These are phyloP conservation scores for Melolontha melolontha DNA, from an alignment of 2,888 invertebrate genomes.

Conservation along the genomic window DNA sequence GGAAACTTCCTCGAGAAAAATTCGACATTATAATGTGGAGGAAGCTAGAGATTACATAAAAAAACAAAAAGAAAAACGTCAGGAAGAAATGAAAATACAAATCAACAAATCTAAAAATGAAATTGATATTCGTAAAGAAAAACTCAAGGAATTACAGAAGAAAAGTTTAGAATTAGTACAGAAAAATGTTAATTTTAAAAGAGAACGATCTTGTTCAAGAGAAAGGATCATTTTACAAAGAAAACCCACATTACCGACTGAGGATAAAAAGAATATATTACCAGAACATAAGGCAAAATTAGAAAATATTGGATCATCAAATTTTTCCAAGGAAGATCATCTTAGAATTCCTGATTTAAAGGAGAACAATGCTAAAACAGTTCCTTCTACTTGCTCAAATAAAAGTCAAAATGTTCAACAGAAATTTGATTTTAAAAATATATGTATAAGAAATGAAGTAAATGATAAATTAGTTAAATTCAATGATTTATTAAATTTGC, in stretches of 20 bases:
- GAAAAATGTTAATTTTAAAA: conserved; percentile 62
- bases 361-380: conserved; percentile 26
- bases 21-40: conserved; percentile 65
- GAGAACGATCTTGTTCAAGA: conserved; percentile 55
- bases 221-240: conserved; percentile 40
- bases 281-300: neutral
- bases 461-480: neutral
- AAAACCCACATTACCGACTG: neutral
- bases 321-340: conserved; percentile 5
- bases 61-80: conserved; percentile 68
- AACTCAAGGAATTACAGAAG: conserved; percentile 65
- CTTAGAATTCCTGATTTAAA: conserved; percentile 36
- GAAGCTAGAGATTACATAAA: conserved; percentile 70
- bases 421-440: conserved; percentile 1
- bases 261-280: conserved; percentile 5
- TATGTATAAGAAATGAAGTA: neutral
- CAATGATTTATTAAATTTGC: conserved; percentile 1
- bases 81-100: conserved; percentile 61
- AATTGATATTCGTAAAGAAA: conserved; percentile 47
- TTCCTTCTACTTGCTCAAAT: conserved; percentile 32
- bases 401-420: conserved; percentile 26
- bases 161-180: conserved; percentile 65
- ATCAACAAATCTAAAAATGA: conserved; percentile 50
- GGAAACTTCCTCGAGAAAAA: conserved; percentile 50
- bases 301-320: neutral